Evolutionary conservation across 1,140 invertebrate species (phyloP).

Genomic region (Micrasema longulum): DNA sequence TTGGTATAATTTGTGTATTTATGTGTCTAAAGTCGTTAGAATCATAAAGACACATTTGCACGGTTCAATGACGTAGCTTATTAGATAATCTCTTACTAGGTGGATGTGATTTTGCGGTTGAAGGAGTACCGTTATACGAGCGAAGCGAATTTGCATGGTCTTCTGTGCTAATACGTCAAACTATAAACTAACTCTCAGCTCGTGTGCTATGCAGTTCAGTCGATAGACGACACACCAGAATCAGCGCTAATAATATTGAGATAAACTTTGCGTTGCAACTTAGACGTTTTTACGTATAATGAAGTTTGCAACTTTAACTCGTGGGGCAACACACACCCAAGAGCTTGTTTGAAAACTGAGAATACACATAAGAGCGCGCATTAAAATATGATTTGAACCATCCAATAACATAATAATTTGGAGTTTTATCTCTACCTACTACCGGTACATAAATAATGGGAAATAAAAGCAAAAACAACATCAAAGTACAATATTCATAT

Average conservation of each 20-base stretch:
- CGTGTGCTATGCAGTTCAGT: slow-evolving; percentile 16
- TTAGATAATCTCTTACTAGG: slow-evolving; percentile 16
- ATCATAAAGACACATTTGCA: not conserved
- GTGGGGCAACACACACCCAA: no score
- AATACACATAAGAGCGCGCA: no score
- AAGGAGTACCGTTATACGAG: slow-evolving; percentile 16
- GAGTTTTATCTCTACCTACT: no score
- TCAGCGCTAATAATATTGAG: no score
- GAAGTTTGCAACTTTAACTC: no score
- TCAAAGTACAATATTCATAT: no score
- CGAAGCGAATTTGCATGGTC: slow-evolving; percentile 27
- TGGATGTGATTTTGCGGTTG: slow-evolving; percentile 31
- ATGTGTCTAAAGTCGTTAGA: not conserved
- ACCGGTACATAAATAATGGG: no score
- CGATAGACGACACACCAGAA: slow-evolving; percentile 1
- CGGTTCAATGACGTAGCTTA: slow-evolving; percentile 20
- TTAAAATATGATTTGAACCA: no score
- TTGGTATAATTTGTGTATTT: not conserved
- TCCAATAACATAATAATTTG: no score
- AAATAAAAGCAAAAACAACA: no score
- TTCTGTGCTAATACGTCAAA: slow-evolving; percentile 45
- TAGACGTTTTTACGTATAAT: not conserved
- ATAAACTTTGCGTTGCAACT: no score
- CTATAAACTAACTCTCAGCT: slow-evolving; percentile 33
- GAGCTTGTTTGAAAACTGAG: no score